Evolutionary conservation across 92 coral and sea anemone species (phyloP).

Genomic region (Porites divaricata): DNA sequence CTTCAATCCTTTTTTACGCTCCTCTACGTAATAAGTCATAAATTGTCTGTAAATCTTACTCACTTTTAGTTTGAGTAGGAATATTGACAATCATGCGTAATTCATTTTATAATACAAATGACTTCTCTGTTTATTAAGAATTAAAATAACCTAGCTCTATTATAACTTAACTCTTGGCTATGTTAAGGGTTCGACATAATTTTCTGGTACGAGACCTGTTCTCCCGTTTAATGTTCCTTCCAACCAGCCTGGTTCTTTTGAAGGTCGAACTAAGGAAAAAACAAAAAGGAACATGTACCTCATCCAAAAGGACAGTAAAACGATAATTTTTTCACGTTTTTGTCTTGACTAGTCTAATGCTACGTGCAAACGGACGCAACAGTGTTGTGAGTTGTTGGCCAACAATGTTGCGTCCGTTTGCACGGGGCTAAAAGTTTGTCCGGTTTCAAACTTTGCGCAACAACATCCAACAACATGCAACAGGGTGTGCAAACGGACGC

Average conservation of each 20-base stretch:
- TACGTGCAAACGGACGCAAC: too few relatives aligned
- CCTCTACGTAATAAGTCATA: not conserved
- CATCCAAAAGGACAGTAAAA: not conserved
- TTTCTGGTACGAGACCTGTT: constrained; percentile 94
- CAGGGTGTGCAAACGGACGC: too few relatives aligned
- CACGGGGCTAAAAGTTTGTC: too few relatives aligned
- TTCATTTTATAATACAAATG: constrained; percentile 3
- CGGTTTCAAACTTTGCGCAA: too few relatives aligned
- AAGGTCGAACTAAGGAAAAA: constrained; percentile 83
- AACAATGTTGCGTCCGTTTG: too few relatives aligned
- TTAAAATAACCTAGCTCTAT: constrained; percentile 49
- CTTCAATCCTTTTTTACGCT: not conserved
- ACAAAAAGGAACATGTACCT: not conserved
- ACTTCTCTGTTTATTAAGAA: constrained; percentile 9
- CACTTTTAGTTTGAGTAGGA: not conserved
- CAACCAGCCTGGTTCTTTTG: constrained; percentile 99
- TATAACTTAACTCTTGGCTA: not conserved
- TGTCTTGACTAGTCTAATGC: too few relatives aligned
- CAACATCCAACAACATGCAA: too few relatives aligned
- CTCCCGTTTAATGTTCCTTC: constrained; percentile 96
- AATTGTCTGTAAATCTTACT: not conserved
- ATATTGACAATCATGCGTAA: constrained; percentile 6
- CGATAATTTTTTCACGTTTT: not conserved
- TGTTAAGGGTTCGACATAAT: constrained; percentile 80
- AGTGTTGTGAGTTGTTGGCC: too few relatives aligned